Conservation (phyloP, 2,113 vertebrate genomes). For the Pardalotus punctatus region DNA sequence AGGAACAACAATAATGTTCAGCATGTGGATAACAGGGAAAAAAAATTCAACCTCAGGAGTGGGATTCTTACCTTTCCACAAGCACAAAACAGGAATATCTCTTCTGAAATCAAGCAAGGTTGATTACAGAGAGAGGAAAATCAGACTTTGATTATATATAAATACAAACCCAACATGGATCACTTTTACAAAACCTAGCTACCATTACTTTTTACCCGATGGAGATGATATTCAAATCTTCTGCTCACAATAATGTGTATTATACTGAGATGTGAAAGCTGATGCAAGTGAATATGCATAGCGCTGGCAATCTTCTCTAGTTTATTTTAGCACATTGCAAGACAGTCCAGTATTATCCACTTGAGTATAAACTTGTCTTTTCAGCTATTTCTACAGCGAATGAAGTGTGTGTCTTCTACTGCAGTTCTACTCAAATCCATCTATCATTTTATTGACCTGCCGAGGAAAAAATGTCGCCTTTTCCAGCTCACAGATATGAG, state of each 20-base stretch:
- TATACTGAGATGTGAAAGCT: neutral
- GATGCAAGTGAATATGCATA: neutral
- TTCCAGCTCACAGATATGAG: constrained; percentile 6
- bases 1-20: neutral
- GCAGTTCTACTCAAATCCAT: constrained; percentile 55
- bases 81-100: neutral
- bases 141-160: neutral
- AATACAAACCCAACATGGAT: neutral
- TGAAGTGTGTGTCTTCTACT: constrained; percentile 32
- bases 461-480: constrained; percentile 56
- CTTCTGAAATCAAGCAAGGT: neutral
- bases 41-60: neutral
- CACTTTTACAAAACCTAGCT: neutral
- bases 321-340: constrained; percentile 56
- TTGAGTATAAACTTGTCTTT: constrained; percentile 65
- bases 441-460: constrained; percentile 66
- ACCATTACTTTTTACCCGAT: neutral
- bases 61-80: neutral
- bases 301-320: constrained; percentile 52
- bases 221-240: neutral
- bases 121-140: neutral
- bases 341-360: constrained; percentile 45
- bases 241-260: neutral
- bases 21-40: neutral
- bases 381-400: constrained; percentile 57